Conservation (phyloP, 2,113 vertebrate species). For the Myiopsitta monachus region DNA sequence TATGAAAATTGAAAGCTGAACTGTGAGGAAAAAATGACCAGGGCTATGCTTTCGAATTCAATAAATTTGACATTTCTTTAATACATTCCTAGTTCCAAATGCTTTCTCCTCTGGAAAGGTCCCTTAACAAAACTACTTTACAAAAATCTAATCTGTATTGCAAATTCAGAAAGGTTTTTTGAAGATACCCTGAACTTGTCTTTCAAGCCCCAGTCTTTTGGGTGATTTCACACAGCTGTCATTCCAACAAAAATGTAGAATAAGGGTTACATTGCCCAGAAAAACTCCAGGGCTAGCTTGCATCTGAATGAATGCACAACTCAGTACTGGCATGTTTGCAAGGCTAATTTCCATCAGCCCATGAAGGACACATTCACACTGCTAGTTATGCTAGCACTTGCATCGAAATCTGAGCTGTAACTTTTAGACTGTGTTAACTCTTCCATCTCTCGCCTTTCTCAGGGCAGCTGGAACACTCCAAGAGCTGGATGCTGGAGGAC, state of each 20-base stretch:
- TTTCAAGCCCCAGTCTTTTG: background rate
- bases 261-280: background rate
- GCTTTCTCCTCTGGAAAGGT: background rate
- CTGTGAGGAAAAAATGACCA: background rate
- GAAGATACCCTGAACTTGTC: background rate
- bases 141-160: background rate
- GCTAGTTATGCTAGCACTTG: fast-evolving
- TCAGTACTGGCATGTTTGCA: fast-evolving
- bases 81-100: background rate
- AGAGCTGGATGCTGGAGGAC: background rate
- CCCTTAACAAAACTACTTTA: background rate
- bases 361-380: background rate
- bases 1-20: background rate
- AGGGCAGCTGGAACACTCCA: background rate
- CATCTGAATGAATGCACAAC: background rate
- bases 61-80: background rate
- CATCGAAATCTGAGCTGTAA: background rate
- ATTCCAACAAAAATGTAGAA: background rate
- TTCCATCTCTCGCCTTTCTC: background rate
- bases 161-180: background rate
- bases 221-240: background rate
- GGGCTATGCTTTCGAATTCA: background rate
- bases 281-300: background rate
- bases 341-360: background rate
- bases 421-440: background rate